phyloP scores from a whole-genome alignment of 2,888 invertebrate genomes.

The Meta bourneti region DNA sequence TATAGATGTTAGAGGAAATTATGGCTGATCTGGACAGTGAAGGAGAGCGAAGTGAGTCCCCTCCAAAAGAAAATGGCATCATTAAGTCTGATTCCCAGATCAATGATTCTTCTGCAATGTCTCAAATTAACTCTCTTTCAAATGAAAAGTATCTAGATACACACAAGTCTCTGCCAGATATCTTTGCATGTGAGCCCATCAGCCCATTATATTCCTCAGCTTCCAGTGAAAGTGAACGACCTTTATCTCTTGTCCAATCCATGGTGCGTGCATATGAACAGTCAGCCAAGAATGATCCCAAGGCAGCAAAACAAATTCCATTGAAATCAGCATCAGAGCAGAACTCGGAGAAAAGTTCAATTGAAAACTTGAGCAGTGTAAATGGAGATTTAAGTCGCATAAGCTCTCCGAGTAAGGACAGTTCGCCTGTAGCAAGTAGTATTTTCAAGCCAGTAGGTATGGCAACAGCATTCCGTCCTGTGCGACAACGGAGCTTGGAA shows the following conservation, averaged over 20 bases:
- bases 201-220: constrained; percentile 65
- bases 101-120: constrained; percentile 33
- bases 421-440: constrained; percentile 49
- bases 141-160: constrained; percentile 61
- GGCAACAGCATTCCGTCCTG: constrained; percentile 73
- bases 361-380: constrained; percentile 68
- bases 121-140: constrained; percentile 32
- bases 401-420: constrained; percentile 67
- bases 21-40: constrained; percentile 72
- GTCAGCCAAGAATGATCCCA: constrained; percentile 41
- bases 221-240: constrained; percentile 64
- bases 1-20: constrained; percentile 72
- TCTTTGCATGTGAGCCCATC: constrained; percentile 58
- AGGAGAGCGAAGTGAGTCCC: constrained; percentile 50
- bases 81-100: constrained; percentile 58
- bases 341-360: constrained; percentile 63
- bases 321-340: constrained; percentile 54
- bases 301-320: constrained; percentile 27
- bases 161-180: constrained; percentile 72
- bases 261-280: constrained; percentile 72
- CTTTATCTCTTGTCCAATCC: constrained; percentile 69
- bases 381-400: constrained; percentile 66
- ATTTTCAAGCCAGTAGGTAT: constrained; percentile 74
- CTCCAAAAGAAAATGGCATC: constrained; percentile 43
- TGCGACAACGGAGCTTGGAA: constrained; percentile 64